Base-by-base conservation (phyloP, 2,888 invertebrate genomes). In the Amphimallon solstitiale region DNA sequence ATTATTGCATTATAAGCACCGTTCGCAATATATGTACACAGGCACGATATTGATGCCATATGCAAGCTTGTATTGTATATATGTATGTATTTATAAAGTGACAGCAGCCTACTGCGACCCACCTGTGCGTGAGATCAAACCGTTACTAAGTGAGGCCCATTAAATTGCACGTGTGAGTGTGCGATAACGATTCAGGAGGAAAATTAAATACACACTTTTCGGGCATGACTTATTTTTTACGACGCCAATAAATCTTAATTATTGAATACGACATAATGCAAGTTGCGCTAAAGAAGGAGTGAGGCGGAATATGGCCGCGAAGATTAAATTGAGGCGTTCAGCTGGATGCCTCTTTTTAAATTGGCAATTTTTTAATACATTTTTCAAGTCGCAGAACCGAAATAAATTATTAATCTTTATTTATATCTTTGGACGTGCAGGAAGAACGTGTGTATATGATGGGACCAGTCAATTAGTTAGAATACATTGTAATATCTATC, bases 161-260 rank as follows among this genome's bases (percentile, higher is more conserved):
- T 60, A 65, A 60, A 60, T 60, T 66, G 66, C 63, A 66, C 66
- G 63, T 54, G 63, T 63, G 56, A 17, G 48, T 21, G 14, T 37
- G 34, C 45, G 63, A 64, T 64, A 64, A 64, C 64, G 64, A 56
- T 64, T 56, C 37, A 54, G 48, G 46, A 64, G 64, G 48, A 56
- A 56, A 62, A 62, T 62, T 62, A 62, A 62, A 62, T 51, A 38
- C 49, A 48, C 62, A 62, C 49, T 51, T 62, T 62, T 62, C 29
- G 64, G 64, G 52, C 46, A 64, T 34, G 64, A 64, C 56, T 64
- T 64, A 64, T 64, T 64, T 63, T 56, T 56, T 64, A 64, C 54
- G 64, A 46, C 37, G 9, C n/a, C 56, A 37, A 64, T 64, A 64
- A 64, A 64, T 56, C 64, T 64, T 56, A 49, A 56, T 56, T 56